These are phyloP conservation scores for Ditylenchus dipsaci DNA, from an alignment of 1,140 invertebrate genomes.

Conservation along the genomic window DNA sequence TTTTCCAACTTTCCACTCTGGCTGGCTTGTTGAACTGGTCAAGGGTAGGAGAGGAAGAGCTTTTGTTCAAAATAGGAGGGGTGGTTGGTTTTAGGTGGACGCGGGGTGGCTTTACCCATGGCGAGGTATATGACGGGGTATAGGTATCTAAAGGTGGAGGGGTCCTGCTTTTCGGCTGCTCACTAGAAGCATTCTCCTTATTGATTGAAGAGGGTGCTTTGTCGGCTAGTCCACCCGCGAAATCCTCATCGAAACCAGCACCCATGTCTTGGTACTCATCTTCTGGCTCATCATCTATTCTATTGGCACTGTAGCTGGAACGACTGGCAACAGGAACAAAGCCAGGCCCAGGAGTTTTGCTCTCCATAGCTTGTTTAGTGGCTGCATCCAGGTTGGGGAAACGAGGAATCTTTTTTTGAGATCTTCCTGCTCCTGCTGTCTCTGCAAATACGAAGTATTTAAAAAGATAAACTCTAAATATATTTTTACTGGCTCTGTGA, in stretches of 20 bases:
- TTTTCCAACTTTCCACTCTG: no score
- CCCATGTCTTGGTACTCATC: neutral
- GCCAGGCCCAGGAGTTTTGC: neutral
- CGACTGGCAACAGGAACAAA: neutral
- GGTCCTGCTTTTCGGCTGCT: no score
- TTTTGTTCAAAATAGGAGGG: no score
- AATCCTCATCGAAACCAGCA: neutral
- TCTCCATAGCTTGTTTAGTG: neutral
- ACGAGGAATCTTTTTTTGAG: neutral
- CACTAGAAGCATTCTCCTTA: no score
- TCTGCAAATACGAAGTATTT: neutral
- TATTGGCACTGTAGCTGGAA: neutral
- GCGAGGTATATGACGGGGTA: neutral
- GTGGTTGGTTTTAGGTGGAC: no score
- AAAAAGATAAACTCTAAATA: no score
- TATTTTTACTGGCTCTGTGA: no score
- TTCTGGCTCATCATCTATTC: neutral
- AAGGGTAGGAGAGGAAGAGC: no score
- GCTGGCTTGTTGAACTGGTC: no score
- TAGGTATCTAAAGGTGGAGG: no score
- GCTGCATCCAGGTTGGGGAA: conserved; percentile 6
- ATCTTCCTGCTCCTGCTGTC: neutral
- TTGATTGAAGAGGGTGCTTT: no score
- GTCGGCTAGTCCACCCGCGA: neutral
- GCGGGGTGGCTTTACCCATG: neutral